These are phyloP conservation scores for Platyrinchus mystaceus DNA, from an alignment of 2,797 vertebrate genomes.

Conservation along the genomic window DNA sequence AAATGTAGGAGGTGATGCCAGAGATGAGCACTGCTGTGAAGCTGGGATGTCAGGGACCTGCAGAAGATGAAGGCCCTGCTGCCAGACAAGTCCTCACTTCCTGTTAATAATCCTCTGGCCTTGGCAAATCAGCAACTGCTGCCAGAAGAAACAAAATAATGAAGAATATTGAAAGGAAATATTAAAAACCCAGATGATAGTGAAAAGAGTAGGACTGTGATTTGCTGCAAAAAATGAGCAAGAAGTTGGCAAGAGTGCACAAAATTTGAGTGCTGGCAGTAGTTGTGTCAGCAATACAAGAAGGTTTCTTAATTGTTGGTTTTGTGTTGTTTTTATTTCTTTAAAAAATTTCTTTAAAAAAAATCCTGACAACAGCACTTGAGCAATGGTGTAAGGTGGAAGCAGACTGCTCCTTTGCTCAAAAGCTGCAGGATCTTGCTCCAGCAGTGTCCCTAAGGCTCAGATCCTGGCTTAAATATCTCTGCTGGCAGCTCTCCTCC, in stretches of 20 bases:
- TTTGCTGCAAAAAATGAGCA: background rate
- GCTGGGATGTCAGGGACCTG: background rate
- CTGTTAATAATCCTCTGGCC: background rate
- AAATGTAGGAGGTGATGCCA: background rate
- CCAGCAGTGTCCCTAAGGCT: background rate
- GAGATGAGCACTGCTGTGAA: accelerated
- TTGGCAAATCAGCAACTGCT: background rate
- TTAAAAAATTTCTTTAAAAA: background rate
- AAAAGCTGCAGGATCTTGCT: background rate
- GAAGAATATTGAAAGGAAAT: background rate
- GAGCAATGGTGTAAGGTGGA: background rate
- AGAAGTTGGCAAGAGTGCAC: background rate
- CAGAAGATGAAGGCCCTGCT: background rate
- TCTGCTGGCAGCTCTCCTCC: background rate
- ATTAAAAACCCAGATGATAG: background rate
- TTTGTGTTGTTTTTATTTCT: background rate
- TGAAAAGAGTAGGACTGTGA: background rate
- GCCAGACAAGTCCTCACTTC: background rate
- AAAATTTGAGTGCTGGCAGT: background rate
- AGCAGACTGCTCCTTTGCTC: background rate
- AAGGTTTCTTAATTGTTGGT: background rate
- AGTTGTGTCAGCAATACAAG: background rate
- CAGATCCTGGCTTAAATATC: background rate
- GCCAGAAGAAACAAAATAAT: background rate
- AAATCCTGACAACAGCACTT: background rate